Evolutionary conservation across 2,797 vertebrate species (phyloP).

Genomic region (Coregonus ussuriensis): DNA sequence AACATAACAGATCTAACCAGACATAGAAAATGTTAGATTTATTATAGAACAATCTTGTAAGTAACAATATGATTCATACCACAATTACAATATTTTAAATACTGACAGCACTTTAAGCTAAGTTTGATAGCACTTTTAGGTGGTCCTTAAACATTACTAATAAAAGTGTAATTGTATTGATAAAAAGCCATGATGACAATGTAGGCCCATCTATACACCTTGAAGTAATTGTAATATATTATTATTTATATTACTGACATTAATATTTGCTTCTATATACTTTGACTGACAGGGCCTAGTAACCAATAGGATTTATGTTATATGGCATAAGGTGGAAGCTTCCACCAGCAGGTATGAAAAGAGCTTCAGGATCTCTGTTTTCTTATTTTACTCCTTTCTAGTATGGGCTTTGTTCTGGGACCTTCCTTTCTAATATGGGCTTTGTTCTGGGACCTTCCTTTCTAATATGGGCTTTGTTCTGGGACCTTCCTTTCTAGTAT

Average conservation of each 20-base stretch:
- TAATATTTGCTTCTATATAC: not conserved
- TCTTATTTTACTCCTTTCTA: no score
- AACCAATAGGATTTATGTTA: not conserved
- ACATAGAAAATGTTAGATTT: not conserved
- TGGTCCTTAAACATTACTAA: not conserved
- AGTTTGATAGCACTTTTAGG: not conserved
- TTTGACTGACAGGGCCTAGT: not conserved
- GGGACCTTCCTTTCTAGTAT: no score
- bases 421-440: no score
- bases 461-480: no score
- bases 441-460: no score
- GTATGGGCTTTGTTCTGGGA: no score
- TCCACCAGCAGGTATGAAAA: slow-evolving; percentile 2
- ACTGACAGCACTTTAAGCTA: not conserved
- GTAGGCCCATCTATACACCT: not conserved
- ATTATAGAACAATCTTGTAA: not conserved
- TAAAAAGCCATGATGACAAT: not conserved
- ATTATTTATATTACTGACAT: not conserved
- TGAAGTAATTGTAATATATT: not conserved
- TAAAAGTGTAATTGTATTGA: not conserved
- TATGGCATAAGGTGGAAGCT: not conserved
- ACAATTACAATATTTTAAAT: not conserved
- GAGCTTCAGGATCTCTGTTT: not conserved
- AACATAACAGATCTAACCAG: not conserved
- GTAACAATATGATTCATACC: not conserved